These are phyloP conservation scores for Meandrusa payeni DNA, from an alignment of 2,888 invertebrate species.

Conservation along the genomic window DNA sequence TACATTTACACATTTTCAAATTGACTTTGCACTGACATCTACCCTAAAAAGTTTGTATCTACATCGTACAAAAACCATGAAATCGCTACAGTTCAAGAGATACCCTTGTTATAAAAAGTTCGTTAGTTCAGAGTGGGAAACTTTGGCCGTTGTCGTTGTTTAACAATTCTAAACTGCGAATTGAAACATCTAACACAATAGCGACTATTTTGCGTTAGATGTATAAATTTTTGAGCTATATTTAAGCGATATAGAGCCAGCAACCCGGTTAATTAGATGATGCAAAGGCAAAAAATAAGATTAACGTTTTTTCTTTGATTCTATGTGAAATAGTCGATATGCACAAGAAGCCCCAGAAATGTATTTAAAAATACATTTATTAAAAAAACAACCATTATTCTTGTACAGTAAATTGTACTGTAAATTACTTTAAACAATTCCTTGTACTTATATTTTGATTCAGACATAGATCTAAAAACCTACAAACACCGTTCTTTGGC, in stretches of 20 bases:
- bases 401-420: slow-evolving; percentile 3
- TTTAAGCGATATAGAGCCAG: background rate
- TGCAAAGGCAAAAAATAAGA: slow-evolving; percentile 1
- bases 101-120: slow-evolving; percentile 43
- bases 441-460: slow-evolving; percentile 3
- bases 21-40: slow-evolving; percentile 62
- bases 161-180: slow-evolving; percentile 50
- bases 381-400: background rate
- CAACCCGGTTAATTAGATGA: no score
- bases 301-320: background rate
- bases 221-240: no score
- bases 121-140: slow-evolving; percentile 39
- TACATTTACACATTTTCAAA: slow-evolving; percentile 57
- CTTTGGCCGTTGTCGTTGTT: slow-evolving; percentile 50
- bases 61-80: slow-evolving; percentile 58
- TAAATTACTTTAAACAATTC: slow-evolving; percentile 5
- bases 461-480: slow-evolving; percentile 7
- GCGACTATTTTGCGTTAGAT: no score
- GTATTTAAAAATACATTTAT: background rate
- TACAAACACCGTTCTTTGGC: slow-evolving; percentile 9
- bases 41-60: slow-evolving; percentile 63
- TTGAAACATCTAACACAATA: background rate
- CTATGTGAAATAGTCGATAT: slow-evolving; percentile 4
- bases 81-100: slow-evolving; percentile 39
- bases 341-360: slow-evolving; percentile 1